Percentiles rank a stretch among this genome's conserved stretches.
These are phyloP conservation scores for Umimayanthus chanpuru DNA, from an alignment of 92 coral and sea anemone species.

Conservation along the genomic window DNA sequence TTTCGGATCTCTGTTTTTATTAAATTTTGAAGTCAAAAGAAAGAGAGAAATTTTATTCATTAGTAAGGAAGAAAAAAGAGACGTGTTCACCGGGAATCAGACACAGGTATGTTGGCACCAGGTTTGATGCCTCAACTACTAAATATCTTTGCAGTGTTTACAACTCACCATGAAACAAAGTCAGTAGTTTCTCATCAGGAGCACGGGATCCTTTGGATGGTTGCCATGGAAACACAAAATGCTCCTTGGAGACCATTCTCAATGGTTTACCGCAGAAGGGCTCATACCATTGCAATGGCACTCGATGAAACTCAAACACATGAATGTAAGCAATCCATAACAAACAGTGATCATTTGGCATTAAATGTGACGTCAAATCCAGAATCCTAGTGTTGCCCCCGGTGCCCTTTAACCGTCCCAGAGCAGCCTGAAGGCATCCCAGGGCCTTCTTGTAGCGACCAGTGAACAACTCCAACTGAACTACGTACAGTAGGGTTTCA, in stretches of 20 bases:
- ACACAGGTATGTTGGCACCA: no score
- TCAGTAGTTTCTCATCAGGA: slow-evolving; percentile 72
- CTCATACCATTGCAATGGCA: slow-evolving; percentile 85
- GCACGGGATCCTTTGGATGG: slow-evolving; percentile 82
- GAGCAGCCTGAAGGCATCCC: slow-evolving; percentile 63
- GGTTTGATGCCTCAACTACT: not conserved
- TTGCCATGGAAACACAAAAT: slow-evolving; percentile 96
- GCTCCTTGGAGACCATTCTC: slow-evolving; percentile 85
- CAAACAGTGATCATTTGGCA: slow-evolving; percentile 69
- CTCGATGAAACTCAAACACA: slow-evolving; percentile 91
- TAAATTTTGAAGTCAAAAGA: no score
- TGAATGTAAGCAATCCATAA: slow-evolving; percentile 92
- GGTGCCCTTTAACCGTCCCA: slow-evolving; percentile 52
- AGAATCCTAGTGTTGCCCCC: slow-evolving; percentile 36
- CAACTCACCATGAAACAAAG: slow-evolving; percentile 82
- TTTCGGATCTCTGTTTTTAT: no score
- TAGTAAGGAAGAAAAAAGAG: no score
- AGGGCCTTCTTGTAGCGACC: slow-evolving; percentile 72
- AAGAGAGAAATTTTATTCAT: not conserved
- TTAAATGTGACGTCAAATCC: slow-evolving; percentile 53
- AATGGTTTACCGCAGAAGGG: slow-evolving; percentile 75
- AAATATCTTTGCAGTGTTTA: not conserved
- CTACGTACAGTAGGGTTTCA: slow-evolving; percentile 78
- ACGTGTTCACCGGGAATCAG: no score
- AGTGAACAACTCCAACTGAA: slow-evolving; percentile 77